These are phyloP conservation scores for Elachura formosa DNA, from an alignment of 2,113 vertebrate genomes.

Conservation along the genomic window DNA sequence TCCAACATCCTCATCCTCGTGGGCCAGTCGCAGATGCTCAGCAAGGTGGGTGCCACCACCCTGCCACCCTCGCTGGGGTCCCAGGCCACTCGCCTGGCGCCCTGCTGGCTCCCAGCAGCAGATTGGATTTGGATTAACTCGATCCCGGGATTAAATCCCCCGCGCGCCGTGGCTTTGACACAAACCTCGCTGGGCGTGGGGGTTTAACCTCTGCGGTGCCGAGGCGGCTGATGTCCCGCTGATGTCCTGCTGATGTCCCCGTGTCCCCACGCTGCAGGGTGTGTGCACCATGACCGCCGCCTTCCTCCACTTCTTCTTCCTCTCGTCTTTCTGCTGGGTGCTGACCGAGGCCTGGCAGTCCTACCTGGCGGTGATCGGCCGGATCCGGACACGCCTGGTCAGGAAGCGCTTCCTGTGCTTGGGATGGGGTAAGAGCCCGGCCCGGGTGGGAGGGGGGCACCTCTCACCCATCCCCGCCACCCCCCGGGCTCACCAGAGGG, in stretches of 20 bases:
- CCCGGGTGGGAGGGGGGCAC: fast-evolving
- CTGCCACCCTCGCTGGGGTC: fast-evolving
- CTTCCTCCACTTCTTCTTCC: slow-evolving; percentile 98
- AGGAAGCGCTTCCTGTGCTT: slow-evolving; percentile 98
- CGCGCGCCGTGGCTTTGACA: neutral
- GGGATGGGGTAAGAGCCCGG: slow-evolving; percentile 87
- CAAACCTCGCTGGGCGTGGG: neutral
- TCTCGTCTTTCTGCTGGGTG: slow-evolving; percentile 99
- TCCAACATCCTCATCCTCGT: slow-evolving; percentile 96
- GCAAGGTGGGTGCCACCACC: slow-evolving; percentile 81
- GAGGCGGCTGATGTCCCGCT: fast-evolving
- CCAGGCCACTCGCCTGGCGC: fast-evolving
- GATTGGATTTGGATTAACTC: slow-evolving; percentile 53
- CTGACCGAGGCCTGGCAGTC: slow-evolving; percentile 99
- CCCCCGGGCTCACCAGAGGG: neutral
- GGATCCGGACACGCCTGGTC: slow-evolving; percentile 93
- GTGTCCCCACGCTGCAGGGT: slow-evolving; percentile 60
- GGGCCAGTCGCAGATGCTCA: slow-evolving; percentile 95
- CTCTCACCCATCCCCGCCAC: fast-evolving
- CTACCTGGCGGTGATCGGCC: slow-evolving; percentile 96
- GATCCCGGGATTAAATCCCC: slow-evolving; percentile 9
- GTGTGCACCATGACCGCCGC: slow-evolving; percentile 96
- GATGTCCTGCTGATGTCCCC: fast-evolving
- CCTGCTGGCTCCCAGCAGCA: neutral
- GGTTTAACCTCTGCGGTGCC: neutral